Conservation (phyloP, 2,888 invertebrate genomes). For the Chrysolina haemoptera region DNA sequence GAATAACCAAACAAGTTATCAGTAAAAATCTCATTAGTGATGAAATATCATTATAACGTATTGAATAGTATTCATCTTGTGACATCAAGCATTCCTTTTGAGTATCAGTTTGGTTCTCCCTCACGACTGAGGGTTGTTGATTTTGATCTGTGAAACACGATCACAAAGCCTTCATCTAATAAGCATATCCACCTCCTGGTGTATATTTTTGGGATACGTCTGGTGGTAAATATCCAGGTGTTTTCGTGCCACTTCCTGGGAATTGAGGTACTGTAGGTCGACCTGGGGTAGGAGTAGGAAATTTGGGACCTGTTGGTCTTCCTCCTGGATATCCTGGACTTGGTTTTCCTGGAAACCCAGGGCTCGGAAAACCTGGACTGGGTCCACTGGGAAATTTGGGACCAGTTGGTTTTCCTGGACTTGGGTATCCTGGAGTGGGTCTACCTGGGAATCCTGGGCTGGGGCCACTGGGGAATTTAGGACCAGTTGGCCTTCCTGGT, state of each 20-base stretch:
- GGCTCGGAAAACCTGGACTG: constrained; percentile 8
- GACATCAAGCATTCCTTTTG: too few relatives aligned
- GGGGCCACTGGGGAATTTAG: constrained; percentile 26
- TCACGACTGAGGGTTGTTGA: neutral
- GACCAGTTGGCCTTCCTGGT: constrained; percentile 30
- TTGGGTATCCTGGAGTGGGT: constrained; percentile 35
- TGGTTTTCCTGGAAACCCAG: constrained; percentile 34
- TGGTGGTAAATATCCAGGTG: constrained; percentile 44
- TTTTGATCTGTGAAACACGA: neutral
- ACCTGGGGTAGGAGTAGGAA: constrained; percentile 15
- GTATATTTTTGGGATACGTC: constrained; percentile 59
- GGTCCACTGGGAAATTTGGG: constrained; percentile 34
- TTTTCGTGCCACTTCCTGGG: constrained; percentile 15
- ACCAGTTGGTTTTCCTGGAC: constrained; percentile 38
- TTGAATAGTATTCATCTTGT: too few relatives aligned
- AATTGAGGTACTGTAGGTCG: constrained; percentile 1
- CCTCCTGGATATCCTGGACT: constrained; percentile 28
- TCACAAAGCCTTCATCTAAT: constrained; percentile 52
- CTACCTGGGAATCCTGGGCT: constrained; percentile 37
- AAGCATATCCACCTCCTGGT: constrained; percentile 65
- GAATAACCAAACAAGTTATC: too few relatives aligned
- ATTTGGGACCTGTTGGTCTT: constrained; percentile 9
- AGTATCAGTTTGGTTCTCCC: neutral
- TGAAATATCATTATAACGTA: too few relatives aligned
- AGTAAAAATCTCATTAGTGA: too few relatives aligned